Percentiles rank a stretch among this genome's conserved stretches.
These are phyloP conservation scores for Chionomys nivalis DNA, from an alignment of 2,113 vertebrate genomes.

Conservation along the genomic window DNA sequence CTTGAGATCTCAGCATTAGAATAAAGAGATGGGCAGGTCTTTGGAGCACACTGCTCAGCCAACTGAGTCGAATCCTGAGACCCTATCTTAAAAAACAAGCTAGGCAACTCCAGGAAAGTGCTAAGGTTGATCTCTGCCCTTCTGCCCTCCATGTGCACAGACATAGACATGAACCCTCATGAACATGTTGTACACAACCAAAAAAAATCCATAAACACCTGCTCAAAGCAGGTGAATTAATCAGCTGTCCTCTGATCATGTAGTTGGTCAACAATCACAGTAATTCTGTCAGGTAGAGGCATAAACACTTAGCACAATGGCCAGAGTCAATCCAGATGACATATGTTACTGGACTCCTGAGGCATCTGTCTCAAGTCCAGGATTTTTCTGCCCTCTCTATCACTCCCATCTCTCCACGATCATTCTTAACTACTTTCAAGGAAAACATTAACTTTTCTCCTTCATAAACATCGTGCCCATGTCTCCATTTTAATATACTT, in stretches of 20 bases:
- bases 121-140: not conserved
- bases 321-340: not conserved
- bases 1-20: not conserved
- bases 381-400: not conserved
- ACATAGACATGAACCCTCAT: not conserved
- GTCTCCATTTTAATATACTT: not conserved
- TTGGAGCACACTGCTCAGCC: not conserved
- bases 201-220: conserved; percentile 29
- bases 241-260: not conserved
- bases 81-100: not conserved
- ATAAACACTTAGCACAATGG: not conserved
- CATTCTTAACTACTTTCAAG: not conserved
- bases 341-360: not conserved
- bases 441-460: conserved; percentile 24
- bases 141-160: not conserved
- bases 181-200: not conserved
- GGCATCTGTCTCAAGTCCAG: not conserved
- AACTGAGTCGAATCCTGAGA: not conserved
- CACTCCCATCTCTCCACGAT: not conserved
- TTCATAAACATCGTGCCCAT: conserved; percentile 7
- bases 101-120: not conserved
- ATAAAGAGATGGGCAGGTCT: not conserved
- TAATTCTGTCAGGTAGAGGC: not conserved
- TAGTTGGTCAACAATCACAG: not conserved
- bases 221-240: not conserved